Evolutionary conservation across 2,113 vertebrate genomes (phyloP).

Genomic region (Chaetura pelagica): DNA sequence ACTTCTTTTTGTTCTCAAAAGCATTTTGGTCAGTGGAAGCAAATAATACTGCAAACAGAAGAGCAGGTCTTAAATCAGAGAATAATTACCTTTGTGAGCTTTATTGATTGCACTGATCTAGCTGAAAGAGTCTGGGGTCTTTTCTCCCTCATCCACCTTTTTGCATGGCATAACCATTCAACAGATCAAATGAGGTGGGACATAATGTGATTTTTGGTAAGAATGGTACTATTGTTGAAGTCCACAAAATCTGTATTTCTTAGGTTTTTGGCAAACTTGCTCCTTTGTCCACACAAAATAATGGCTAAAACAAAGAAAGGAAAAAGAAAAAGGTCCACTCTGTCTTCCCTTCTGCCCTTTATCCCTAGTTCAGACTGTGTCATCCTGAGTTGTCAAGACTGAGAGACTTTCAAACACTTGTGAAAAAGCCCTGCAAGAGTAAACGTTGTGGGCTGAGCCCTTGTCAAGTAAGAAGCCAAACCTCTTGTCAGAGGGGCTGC

Average conservation of each 20-base stretch:
- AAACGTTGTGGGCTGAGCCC: not conserved
- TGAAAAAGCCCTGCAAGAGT: not conserved
- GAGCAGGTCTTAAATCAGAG: conserved; percentile 66
- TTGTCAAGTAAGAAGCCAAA: not conserved
- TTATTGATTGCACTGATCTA: conserved; percentile 57
- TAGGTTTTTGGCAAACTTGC: conserved; percentile 46
- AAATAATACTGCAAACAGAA: not conserved
- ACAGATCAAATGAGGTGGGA: conserved; percentile 66
- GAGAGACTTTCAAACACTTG: not conserved
- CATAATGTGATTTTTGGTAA: conserved; percentile 62
- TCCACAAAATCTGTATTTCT: conserved; percentile 62
- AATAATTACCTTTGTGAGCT: conserved; percentile 19
- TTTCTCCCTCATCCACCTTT: conserved; percentile 49
- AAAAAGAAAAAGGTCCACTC: not conserved
- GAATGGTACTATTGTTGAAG: conserved; percentile 58
- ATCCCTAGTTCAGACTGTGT: not conserved
- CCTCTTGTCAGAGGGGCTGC: not conserved
- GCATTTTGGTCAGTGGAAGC: not conserved
- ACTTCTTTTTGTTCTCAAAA: conserved; percentile 16
- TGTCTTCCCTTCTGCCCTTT: conserved; percentile 30
- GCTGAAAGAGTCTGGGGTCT: conserved; percentile 31
- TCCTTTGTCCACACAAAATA: conserved; percentile 66
- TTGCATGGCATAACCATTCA: conserved; percentile 45
- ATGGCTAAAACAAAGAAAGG: not conserved
- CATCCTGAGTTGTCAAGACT: not conserved